phyloP scores from a whole-genome alignment of 1,140 invertebrate species.

The Luehdorfia chinensis region DNA sequence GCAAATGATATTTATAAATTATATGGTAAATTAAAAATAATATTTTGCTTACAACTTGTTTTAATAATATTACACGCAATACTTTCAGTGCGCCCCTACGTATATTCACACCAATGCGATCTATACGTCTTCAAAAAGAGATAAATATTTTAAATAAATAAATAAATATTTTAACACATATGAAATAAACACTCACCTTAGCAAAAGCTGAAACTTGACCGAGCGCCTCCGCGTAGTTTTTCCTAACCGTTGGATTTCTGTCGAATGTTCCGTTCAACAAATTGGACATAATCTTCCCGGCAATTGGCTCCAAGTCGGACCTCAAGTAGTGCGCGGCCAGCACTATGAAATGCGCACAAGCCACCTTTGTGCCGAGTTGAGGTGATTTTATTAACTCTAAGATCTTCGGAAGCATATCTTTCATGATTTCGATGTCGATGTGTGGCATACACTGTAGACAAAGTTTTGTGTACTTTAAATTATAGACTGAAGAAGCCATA shows the following conservation, averaged over 20 bases:
- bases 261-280: conserved; percentile 89
- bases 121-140: too few species aligned
- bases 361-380: conserved; percentile 90
- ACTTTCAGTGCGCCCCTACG: too few species aligned
- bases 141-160: too few species aligned
- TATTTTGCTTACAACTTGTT: too few species aligned
- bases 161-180: too few species aligned
- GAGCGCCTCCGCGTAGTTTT: conserved; percentile 89
- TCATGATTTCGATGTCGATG: conserved; percentile 85
- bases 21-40: too few species aligned
- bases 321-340: conserved; percentile 81
- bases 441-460: conserved; percentile 86
- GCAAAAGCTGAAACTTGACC: conserved; percentile 91
- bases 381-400: conserved; percentile 89
- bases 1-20: too few species aligned
- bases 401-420: conserved; percentile 88
- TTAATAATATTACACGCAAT: too few species aligned
- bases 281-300: conserved; percentile 87
- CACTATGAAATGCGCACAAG: conserved; percentile 90
- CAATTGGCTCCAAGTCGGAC: conserved; percentile 74
- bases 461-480: background rate
- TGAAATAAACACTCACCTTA: conserved; percentile 77
- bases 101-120: too few species aligned
- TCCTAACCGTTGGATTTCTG: conserved; percentile 88
- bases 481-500: background rate